phyloP scores from a whole-genome alignment of 2,797 vertebrate species.

The Sebastes iracundus region DNA sequence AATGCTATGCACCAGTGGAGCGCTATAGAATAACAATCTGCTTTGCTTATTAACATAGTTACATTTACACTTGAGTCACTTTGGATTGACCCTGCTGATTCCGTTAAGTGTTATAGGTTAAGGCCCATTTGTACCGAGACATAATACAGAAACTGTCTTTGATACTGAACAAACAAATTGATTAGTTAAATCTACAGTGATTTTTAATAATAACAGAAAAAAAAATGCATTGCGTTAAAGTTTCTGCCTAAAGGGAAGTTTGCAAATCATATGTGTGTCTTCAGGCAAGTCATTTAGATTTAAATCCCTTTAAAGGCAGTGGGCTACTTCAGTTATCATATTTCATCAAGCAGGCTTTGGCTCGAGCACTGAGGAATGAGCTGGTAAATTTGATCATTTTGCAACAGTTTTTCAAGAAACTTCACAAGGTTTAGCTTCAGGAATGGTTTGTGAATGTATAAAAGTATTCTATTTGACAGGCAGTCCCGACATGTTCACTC shows the following conservation, averaged over 20 bases:
- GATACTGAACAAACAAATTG: not conserved
- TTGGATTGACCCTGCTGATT: not conserved
- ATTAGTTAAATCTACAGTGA: not conserved
- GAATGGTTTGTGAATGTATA: not conserved
- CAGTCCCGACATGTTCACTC: conserved; percentile 1
- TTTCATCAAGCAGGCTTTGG: not conserved
- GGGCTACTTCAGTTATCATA: not conserved
- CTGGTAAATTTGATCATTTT: not conserved
- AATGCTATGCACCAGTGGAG: not conserved
- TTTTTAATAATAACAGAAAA: not conserved
- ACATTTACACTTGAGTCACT: not conserved
- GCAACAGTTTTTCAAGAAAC: not conserved
- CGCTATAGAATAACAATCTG: not conserved
- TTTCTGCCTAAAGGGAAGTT: not conserved
- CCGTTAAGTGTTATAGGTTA: not conserved
- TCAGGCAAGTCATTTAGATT: not conserved
- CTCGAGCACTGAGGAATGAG: not conserved
- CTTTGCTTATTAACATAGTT: not conserved
- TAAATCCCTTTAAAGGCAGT: not conserved
- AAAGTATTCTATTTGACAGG: not conserved
- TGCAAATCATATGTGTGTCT: not conserved
- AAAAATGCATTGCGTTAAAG: not conserved
- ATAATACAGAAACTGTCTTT: not conserved
- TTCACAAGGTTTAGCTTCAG: not conserved
- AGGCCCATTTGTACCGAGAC: not conserved